Evolutionary conservation across 2,888 invertebrate species (phyloP), one percentile per base, ranked within the genome.

Genomic region (Noctua fimbriata): DNA sequence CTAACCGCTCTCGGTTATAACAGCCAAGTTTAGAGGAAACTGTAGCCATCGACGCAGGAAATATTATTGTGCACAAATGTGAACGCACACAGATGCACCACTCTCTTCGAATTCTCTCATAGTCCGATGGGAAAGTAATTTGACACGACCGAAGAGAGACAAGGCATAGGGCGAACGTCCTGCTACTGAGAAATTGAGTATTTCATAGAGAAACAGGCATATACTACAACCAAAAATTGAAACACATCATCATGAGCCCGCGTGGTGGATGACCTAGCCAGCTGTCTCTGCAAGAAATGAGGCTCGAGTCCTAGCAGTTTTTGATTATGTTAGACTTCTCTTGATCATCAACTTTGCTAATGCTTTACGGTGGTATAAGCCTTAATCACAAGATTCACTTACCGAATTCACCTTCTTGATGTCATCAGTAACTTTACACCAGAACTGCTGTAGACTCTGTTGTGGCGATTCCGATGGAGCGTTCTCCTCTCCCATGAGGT

Each of bases 391-490:
- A 24, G 9, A 2, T 14, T 18, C 75, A 94, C 97, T 97, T 92
- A 99, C 98, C 84, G 97, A 97, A 74, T 97, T 97, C 67, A 98
- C 98, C 84, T 98, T 98, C 91, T 98, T 98, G 78, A 99, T 98
- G 91, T 99, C 99, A 24, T 98, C 98, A 82, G 98, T 97, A 81
- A 98, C 98, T 92, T 98, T 98, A 0, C 97, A 97, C 99, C 99
- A 99, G 94, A 99, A 99, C 82, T 98, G 97, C 82, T 98, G 97
- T 73, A 99, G 96, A 1, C 98, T 98, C 86, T 97, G 97, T 79
- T 95, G 94, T 0, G 94, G 88, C 1, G 90, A 90, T 72, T 96
- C 95, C 0, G 87, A 90, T 0, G 92, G 86, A 0, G 90, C 82
- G 88, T 97, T 97, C 24, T 98, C 98, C 89, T 98, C 98, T 0